phyloP scores from a whole-genome alignment of 2,888 invertebrate species.

The Cephus nigrinus region DNA sequence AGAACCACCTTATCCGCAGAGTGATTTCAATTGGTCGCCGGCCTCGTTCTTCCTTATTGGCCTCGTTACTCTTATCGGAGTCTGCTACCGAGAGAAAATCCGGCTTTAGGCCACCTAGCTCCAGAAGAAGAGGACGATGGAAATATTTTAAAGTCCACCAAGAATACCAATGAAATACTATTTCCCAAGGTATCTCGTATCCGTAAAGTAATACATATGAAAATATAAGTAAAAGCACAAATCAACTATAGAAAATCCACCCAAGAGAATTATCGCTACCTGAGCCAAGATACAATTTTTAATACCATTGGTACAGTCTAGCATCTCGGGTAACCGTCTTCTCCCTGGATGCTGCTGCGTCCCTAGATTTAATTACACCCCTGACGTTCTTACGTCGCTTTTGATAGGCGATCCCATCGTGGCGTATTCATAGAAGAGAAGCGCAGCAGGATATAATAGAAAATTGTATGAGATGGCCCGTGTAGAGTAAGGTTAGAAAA shows the following conservation, averaged over 20 bases:
- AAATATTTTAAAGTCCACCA: not conserved
- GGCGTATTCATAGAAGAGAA: not conserved
- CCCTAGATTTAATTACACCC: not conserved
- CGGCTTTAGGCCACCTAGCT: not conserved
- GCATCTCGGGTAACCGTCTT: not conserved
- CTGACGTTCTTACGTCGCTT: not conserved
- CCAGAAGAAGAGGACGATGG: not conserved
- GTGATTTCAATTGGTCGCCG: conserved; percentile 1
- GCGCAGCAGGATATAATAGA: not conserved
- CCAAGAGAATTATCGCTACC: not conserved
- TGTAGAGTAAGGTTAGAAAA: not conserved
- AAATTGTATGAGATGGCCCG: not conserved
- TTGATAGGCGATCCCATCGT: not conserved
- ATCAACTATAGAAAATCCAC: not conserved
- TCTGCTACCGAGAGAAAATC: not conserved
- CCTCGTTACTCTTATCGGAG: conserved; percentile 5
- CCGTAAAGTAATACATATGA: not conserved
- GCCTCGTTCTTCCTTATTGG: conserved; percentile 1
- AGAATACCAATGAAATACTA: not conserved
- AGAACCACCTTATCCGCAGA: not conserved
- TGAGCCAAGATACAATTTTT: not conserved
- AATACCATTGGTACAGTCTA: not conserved
- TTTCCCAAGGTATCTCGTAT: not conserved
- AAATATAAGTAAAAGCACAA: not conserved
- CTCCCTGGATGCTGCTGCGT: not conserved